These are phyloP conservation scores for Antechinus stuartii DNA, from an alignment of 2,113 vertebrate species.

Conservation along the genomic window DNA sequence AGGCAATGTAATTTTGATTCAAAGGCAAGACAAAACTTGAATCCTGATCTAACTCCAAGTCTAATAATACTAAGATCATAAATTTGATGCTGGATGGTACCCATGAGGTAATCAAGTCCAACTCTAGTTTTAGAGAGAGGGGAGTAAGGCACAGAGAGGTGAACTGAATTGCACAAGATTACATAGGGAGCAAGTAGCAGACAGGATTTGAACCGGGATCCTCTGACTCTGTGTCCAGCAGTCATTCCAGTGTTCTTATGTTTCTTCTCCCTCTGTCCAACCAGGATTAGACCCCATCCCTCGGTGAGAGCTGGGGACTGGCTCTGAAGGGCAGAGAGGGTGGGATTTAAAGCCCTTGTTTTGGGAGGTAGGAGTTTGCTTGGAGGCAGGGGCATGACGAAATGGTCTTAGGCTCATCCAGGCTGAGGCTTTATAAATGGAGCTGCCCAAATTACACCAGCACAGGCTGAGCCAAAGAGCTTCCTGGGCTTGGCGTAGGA, in stretches of 20 bases:
- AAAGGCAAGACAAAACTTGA: background rate
- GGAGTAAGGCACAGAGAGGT: background rate
- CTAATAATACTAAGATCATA: background rate
- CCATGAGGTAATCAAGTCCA: background rate
- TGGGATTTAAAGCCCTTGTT: background rate
- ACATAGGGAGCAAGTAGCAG: background rate
- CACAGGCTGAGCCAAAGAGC: background rate
- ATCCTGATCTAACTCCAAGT: background rate
- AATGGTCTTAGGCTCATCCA: background rate
- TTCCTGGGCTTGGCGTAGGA: background rate
- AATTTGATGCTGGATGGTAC: background rate
- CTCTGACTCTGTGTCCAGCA: background rate
- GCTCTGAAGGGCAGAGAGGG: background rate
- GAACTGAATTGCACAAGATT: background rate
- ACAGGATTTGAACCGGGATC: background rate
- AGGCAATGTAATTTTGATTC: background rate
- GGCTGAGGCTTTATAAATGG: background rate
- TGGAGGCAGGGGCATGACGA: background rate
- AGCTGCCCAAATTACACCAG: background rate
- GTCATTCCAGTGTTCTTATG: background rate
- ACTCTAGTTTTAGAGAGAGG: background rate
- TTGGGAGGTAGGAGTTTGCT: background rate
- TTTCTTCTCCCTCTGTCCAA: background rate
- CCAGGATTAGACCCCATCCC: background rate
- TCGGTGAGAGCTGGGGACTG: background rate